Base-by-base conservation (phyloP, 2,888 invertebrate species). In the Clepsis dumicolana region DNA sequence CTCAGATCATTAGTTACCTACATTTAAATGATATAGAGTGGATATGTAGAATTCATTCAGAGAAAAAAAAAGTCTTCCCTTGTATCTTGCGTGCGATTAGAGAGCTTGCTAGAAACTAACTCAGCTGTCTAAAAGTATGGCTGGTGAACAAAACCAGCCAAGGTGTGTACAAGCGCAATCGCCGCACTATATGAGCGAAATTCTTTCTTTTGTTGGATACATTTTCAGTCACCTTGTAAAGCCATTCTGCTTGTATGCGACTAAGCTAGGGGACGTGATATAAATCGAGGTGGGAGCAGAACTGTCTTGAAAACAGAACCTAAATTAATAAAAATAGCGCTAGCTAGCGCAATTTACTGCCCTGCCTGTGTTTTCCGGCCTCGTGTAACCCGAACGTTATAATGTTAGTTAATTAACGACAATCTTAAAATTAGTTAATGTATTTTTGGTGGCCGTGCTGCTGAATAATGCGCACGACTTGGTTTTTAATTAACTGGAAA, bases 391-490 rank as follows among this genome's bases (percentile, higher is more conserved):
- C 21, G 12, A 3, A 10, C 48, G 48, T 21, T 27, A 44, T 18
- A 14, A n/a, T 27, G 44, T 48, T 21, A 44, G 56, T 62, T 67
- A 67, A 67, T 66, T 66, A 66, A 61, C 61, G 67, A 41, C 41
- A 50, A 56, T 67, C 38, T 52, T 27, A 27, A 63, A 56, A 57
- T 56, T 67, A 50, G 62, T 50, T 27, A 50, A 62, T 56, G 56
- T 38, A 57, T 67, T 56, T 59, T 48, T 56, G 50, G 38, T 38
- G 62, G 71, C 59, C 78, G 78, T 80, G 82, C 72, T 65, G 27
- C 57, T 63, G 77, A 80, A 80, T 81, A 81, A 79, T 75, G 73
- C 57, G 68, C 41, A 52, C 56, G 71, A 69, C 54, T 76, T 75
- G 67, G 57, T 72, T 73, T 74, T 74, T 72, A 75, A 81, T 76